Conservation (phyloP, 2,888 invertebrate genomes). For the Spilarctia lutea region DNA sequence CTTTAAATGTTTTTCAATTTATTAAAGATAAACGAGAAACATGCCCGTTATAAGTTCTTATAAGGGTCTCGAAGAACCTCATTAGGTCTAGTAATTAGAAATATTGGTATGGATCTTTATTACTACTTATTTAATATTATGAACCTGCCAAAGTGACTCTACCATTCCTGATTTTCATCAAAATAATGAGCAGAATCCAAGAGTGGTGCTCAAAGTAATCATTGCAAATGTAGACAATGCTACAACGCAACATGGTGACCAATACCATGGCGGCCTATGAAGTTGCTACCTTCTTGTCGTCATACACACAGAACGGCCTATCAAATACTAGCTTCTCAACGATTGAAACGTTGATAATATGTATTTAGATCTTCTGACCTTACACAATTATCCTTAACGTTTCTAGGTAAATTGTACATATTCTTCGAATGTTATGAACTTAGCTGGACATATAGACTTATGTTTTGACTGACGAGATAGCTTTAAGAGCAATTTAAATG, state of each 20-base stretch:
- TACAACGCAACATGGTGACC: too few relatives aligned
- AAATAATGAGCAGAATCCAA: too few relatives aligned
- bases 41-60: not conserved
- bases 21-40: not conserved
- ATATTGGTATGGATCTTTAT: not conserved
- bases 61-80: not conserved
- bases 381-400: slow-evolving; percentile 12
- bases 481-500: slow-evolving; percentile 22
- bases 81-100: not conserved
- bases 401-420: not conserved
- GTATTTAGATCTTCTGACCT: slow-evolving; percentile 2
- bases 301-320: not conserved
- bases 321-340: not conserved
- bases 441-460: not conserved
- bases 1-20: not conserved
- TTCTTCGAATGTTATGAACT: not conserved
- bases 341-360: not conserved
- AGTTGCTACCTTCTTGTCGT: not conserved
- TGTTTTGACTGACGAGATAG: slow-evolving; percentile 5
- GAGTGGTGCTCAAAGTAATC: too few relatives aligned
- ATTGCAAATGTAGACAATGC: too few relatives aligned
- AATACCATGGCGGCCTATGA: too few relatives aligned
- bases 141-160: too few relatives aligned
- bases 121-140: not conserved
- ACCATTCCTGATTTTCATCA: too few relatives aligned